These are phyloP conservation scores for Karalla daura DNA, from an alignment of 2,797 vertebrate genomes.

Conservation along the genomic window DNA sequence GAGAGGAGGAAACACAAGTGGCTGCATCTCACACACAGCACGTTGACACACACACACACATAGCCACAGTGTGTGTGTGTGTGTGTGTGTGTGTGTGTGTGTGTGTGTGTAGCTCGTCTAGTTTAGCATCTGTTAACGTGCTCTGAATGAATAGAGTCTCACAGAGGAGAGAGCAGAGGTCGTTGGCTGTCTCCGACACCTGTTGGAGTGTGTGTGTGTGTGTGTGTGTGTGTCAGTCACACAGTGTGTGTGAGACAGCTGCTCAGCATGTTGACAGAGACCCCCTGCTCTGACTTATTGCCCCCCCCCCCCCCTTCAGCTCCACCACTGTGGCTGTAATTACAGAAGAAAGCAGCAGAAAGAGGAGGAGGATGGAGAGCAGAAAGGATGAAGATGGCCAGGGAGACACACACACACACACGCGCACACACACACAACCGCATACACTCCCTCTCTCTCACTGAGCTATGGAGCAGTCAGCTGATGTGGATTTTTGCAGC, in stretches of 20 bases:
- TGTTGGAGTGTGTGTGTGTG: conserved; percentile 42
- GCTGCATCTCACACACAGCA: conserved; percentile 7
- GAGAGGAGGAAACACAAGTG: conserved; percentile 16
- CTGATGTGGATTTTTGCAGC: conserved; percentile 39
- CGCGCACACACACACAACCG: neutral
- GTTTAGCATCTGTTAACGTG: conserved; percentile 70
- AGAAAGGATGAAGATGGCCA: neutral
- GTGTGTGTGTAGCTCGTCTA: conserved; percentile 6
- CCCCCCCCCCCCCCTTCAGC: no score
- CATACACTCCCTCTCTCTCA: conserved; percentile 4
- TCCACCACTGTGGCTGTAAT: conserved; percentile 51
- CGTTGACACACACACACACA: conserved; percentile 14
- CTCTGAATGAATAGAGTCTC: conserved; percentile 65
- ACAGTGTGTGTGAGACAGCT: conserved; percentile 61
- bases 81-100: neutral
- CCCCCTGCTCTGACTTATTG: conserved; percentile 35
- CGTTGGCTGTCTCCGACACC: conserved; percentile 70
- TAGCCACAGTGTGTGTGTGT: neutral
- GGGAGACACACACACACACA: neutral
- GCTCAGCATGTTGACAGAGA: conserved; percentile 50
- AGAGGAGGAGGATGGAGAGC: neutral
- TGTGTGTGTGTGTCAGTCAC: conserved; percentile 18
- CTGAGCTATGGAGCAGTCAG: conserved; percentile 11
- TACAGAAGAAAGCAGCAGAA: conserved; percentile 46
- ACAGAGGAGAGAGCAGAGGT: conserved; percentile 66